Evolutionary conservation across 30 jellyfish, hydroid and myxozoan genomes (phyloP).

Genomic region (Phacellophora camtschatica): DNA sequence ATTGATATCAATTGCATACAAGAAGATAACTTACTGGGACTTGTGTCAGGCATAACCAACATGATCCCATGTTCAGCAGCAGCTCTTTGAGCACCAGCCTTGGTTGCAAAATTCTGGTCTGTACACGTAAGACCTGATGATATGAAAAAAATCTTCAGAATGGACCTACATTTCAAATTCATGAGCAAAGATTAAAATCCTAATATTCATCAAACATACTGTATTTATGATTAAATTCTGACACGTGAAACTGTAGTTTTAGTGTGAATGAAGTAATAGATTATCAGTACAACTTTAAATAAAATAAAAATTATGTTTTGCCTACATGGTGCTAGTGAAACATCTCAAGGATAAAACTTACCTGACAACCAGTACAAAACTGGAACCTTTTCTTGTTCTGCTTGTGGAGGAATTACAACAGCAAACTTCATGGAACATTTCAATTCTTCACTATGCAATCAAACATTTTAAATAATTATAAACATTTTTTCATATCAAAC

Average conservation of each 20-base stretch:
- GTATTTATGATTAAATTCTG: too few species aligned
- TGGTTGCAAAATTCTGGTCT: conserved; percentile 87
- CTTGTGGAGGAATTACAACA: conserved; percentile 83
- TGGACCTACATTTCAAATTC: neutral
- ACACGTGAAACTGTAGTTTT: too few species aligned
- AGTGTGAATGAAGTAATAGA: too few species aligned
- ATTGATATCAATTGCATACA: too few species aligned
- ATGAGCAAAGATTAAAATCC: neutral
- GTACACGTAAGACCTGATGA: conserved; percentile 89
- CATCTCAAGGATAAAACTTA: too few species aligned
- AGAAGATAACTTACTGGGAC: conserved; percentile 67
- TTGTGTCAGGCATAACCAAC: conserved; percentile 94
- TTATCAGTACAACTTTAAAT: too few species aligned
- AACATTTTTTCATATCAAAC: neutral
- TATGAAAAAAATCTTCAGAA: neutral
- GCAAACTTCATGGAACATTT: conserved; percentile 91
- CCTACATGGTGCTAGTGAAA: too few species aligned
- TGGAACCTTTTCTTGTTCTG: conserved; percentile 83
- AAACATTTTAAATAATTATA: neutral
- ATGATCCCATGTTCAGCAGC: conserved; percentile 87
- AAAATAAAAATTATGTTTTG: too few species aligned
- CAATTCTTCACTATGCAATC: conserved; percentile 63
- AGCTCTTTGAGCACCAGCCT: conserved; percentile 89
- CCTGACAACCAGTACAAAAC: conserved; percentile 96
- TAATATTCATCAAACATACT: too few species aligned